Evolutionary conservation across 2,797 vertebrate genomes (phyloP).

Genomic region (Taenioides sp.): DNA sequence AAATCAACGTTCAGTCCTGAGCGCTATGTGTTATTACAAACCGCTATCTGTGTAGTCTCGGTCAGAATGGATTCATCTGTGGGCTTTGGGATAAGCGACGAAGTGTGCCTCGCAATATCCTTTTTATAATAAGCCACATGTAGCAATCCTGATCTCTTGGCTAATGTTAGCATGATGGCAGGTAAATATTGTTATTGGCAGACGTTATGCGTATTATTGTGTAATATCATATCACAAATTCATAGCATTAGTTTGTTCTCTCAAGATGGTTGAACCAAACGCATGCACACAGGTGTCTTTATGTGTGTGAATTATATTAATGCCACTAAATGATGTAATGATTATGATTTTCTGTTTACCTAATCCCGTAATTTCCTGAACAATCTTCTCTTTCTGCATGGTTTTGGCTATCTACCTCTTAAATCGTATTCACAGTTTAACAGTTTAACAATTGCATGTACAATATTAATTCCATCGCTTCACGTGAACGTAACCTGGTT

Average conservation of each 20-base stretch:
- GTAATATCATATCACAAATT: background rate
- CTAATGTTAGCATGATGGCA: constrained; percentile 45
- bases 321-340: background rate
- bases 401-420: background rate
- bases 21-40: constrained; percentile 18
- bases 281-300: background rate
- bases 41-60: constrained; percentile 17
- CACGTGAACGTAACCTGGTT: background rate
- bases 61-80: constrained; percentile 74
- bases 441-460: background rate
- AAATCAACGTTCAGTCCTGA: constrained; percentile 14
- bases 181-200: constrained; percentile 2
- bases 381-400: constrained; percentile 26
- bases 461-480: background rate
- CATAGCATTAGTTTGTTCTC: background rate
- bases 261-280: background rate
- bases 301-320: background rate
- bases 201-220: background rate
- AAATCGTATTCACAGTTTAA: constrained; percentile 13
- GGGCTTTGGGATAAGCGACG: constrained; percentile 51
- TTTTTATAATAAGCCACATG: constrained; percentile 50
- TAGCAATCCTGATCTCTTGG: constrained; percentile 30
- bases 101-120: constrained; percentile 82
- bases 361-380: constrained; percentile 15
- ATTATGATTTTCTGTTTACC: background rate